Evolutionary conservation across 2,113 vertebrate species (phyloP).

Genomic region (Cavia aperea): DNA sequence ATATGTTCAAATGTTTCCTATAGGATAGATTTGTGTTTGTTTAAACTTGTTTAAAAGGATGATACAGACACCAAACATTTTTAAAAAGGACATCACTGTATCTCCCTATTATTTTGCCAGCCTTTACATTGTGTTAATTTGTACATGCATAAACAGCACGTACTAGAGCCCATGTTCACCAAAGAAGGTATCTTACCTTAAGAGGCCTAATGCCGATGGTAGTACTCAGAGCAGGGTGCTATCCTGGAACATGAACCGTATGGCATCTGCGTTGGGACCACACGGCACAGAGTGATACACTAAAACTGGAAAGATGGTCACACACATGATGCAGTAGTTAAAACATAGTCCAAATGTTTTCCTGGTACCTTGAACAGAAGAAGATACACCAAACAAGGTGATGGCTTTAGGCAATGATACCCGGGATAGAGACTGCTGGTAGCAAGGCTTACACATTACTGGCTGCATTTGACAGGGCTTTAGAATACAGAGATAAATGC

Average conservation of each 20-base stretch:
- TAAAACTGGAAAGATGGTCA: neutral
- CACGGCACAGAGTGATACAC: rapidly evolving
- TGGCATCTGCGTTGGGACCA: neutral
- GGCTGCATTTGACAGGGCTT: neutral
- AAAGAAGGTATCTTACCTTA: neutral
- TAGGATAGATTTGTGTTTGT: neutral
- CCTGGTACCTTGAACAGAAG: neutral
- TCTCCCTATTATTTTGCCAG: neutral
- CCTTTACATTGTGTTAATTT: neutral
- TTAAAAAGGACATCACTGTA: neutral
- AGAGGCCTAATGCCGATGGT: neutral
- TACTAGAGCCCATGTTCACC: neutral
- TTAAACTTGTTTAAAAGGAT: neutral
- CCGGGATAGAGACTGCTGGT: neutral
- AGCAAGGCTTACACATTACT: neutral
- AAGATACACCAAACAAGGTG: neutral
- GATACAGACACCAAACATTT: neutral
- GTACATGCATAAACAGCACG: neutral
- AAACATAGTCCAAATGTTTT: neutral
- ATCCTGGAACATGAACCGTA: neutral
- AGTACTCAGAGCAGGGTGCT: too few species aligned
- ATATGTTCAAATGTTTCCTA: neutral
- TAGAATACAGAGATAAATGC: neutral
- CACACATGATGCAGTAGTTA: neutral
- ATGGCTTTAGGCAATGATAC: neutral